Base-by-base conservation (phyloP, 2,888 invertebrate species). In the Diaperis boleti region DNA sequence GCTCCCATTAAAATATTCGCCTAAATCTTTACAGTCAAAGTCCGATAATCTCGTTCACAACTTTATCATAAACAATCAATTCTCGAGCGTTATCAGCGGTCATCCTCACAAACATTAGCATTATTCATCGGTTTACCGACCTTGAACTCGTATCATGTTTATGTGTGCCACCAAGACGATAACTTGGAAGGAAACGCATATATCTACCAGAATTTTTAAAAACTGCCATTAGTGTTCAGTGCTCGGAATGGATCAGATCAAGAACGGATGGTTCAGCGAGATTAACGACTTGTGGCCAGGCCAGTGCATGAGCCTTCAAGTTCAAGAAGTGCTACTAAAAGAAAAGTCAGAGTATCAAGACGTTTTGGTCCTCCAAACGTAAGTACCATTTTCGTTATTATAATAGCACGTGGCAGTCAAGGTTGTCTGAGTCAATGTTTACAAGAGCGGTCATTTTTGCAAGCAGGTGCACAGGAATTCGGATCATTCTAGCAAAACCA, bases 201-300 rank as follows among this genome's bases (percentile, higher is more conserved):
- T 22, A 35, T 10, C 5, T 14, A 18, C 15, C 3, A 17, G 41
- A 29, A 26, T 54, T 26, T 20, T 47, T 17, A 17, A 26, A 33
- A 39, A 26, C 13, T 18, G 26, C 22, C 41, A 49, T 22, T 47
- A 33, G 20, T 15, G 18, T 50, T 42, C 29, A 3, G 29, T 14
- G 50, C 14, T 50, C 50, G 37, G 20, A 13, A 80, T 80, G 79
- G 77, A 81, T 67, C 65, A 66, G 33, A 75, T 96, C 59, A 87
- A 87, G 72, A 85, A 89, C 74, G 92, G 94, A 66, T 98, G 98
- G 98, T 98, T 96, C 79, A 93, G 92, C 69, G 98, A 98, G 84
- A 84, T 92, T 11, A 94, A 92, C 76, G 90, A 92, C 35, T 83
- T 96, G 74, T 96, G 96, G 95, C 94, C 95, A 0, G 96, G 96